Conservation (phyloP, 2,113 vertebrate species). For the Tonatia bakeri region DNA sequence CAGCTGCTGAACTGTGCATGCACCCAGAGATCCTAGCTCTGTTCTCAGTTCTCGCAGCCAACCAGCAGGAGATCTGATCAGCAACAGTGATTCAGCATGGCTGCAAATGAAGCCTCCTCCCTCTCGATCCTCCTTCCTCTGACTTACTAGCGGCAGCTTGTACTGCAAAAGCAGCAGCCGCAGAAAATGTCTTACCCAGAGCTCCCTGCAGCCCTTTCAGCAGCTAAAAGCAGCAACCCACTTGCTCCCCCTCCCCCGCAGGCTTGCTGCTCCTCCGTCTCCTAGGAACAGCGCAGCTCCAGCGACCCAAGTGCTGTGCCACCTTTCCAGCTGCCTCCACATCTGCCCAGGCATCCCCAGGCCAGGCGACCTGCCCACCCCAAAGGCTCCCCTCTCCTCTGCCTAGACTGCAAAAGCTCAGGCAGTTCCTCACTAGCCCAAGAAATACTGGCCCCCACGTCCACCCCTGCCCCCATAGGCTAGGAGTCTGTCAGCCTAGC, state of each 20-base stretch:
- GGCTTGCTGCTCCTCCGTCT: conserved; percentile 66
- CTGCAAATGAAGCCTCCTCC: conserved; percentile 72
- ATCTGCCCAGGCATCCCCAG: conserved; percentile 64
- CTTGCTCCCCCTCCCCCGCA: conserved; percentile 71
- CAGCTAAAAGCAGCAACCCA: conserved; percentile 76
- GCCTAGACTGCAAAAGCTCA: neutral
- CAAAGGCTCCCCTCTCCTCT: neutral
- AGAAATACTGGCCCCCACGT: conserved; percentile 24
- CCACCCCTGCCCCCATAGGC: neutral
- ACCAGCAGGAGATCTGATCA: conserved; percentile 63
- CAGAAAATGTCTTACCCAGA: conserved; percentile 75
- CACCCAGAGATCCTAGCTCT: conserved; percentile 18
- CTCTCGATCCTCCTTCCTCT: conserved; percentile 69
- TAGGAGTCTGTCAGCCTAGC: neutral
- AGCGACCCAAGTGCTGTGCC: conserved; percentile 13
- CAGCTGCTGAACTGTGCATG: conserved; percentile 48
- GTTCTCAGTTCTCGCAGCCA: neutral
- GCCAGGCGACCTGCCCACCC: neutral
- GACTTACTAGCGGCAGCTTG: conserved; percentile 60
- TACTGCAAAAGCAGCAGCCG: conserved; percentile 57
- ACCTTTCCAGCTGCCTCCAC: conserved; percentile 59
- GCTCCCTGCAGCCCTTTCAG: conserved; percentile 77
- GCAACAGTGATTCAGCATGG: conserved; percentile 79
- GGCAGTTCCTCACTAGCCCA: neutral
- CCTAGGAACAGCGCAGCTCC: conserved; percentile 75